Conservation (phyloP, 2,113 vertebrate species). For the Callocephalon fimbriatum region DNA sequence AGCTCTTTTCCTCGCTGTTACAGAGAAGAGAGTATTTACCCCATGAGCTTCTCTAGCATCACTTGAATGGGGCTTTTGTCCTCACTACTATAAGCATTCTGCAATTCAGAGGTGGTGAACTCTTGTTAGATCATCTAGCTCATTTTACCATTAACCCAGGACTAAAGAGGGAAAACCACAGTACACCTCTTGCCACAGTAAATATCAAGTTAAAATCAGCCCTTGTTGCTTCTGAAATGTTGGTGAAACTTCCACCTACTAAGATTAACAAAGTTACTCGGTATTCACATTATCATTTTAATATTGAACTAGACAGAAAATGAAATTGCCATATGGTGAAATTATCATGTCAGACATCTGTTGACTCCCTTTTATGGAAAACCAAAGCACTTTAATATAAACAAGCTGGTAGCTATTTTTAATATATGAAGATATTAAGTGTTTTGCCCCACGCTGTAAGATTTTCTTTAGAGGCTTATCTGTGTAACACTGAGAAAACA, state of each 20-base stretch:
- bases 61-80: not conserved
- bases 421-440: not conserved
- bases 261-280: not conserved
- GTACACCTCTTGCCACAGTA: not conserved
- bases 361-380: not conserved
- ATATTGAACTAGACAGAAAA: not conserved
- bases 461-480: not conserved
- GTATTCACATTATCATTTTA: not conserved
- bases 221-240: not conserved
- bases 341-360: constrained; percentile 15
- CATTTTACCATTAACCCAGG: not conserved
- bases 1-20: not conserved
- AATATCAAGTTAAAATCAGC: not conserved
- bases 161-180: not conserved
- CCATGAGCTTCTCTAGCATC: not conserved
- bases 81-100: not conserved
- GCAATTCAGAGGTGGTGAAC: not conserved
- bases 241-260: not conserved
- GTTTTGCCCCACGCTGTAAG: not conserved
- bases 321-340: not conserved
- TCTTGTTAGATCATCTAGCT: not conserved
- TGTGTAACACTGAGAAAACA: not conserved
- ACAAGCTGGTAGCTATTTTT: not conserved
- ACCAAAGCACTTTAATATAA: not conserved
- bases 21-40: not conserved